Base-by-base conservation (phyloP, 1,140 invertebrate species). In the Tetramorium alpestre region DNA sequence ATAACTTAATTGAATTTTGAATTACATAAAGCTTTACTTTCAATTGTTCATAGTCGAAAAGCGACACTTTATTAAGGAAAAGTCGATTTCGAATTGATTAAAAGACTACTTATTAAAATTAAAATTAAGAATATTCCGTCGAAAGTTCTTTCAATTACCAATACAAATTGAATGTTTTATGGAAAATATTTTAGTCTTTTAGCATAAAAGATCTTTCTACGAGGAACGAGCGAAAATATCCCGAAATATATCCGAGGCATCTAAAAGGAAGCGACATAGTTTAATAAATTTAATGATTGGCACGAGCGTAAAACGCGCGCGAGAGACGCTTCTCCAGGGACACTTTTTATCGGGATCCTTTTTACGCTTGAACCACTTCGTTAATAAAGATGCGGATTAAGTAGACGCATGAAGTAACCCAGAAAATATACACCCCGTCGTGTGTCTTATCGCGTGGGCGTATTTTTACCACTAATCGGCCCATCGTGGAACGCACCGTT, bases 401-500 rank as follows among this genome's bases (percentile, higher is more conserved):
- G 8, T 16, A 44, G 25, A 60, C n/a, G 13, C 47, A 25, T 38
- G 13, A 28, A 75, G 28, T 62, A 41, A 25, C 28, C n/a, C 16
- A 38, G 3, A 44, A 47, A 65, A 28, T 78, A 49, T 25, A 65
- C 18, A 47, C 25, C 41, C 41, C 25, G 22, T 38, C 38, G 33
- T 44, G 54, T 60, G 33, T 54, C 16, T 67, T 67, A 25, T 70
- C 77, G 41, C 64, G 4, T 13, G 64, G 25, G 22, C 22, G 38
- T 70, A 81, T 58, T 81, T 81, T 81, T 44, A n/a, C 11, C 51
- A 87, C n/a, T 49, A 65, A 72, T 72, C 47, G 86, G 33, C 44
- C 60, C 6, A 28, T 80, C 16, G 70, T n/a, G 38, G 49, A 60
- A 86, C 62, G 60, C 67, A 38, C 6, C 22, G 41, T 54, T 38